Percentiles rank a stretch among this genome's conserved stretches.
Conservation (phyloP, 1,140 invertebrate species). For the Saxidomus purpurata region DNA sequence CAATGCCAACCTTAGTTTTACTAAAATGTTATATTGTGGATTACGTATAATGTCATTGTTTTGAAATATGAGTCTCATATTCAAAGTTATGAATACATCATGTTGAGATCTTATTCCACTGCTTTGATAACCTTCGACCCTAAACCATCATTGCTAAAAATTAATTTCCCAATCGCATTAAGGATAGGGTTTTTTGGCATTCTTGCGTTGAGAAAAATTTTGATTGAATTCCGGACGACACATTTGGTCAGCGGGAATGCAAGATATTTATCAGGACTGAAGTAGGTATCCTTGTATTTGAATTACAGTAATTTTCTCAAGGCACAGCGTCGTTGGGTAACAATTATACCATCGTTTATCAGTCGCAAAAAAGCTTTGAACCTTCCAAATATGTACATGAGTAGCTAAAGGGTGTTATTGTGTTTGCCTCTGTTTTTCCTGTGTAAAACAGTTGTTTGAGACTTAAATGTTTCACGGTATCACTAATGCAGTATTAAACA, state of each 20-base stretch:
- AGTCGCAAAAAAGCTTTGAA: constrained; percentile 18
- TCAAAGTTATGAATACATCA: not conserved
- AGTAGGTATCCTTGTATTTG: constrained; percentile 1
- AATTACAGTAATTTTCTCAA: not conserved
- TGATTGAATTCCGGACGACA: not conserved
- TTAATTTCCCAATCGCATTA: constrained; percentile 12
- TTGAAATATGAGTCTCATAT: constrained; percentile 1
- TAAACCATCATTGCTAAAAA: not conserved
- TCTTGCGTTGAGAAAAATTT: constrained; percentile 13
- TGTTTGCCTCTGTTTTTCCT: constrained; percentile 1
- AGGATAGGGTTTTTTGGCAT: not conserved
- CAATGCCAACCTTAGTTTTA: not conserved
- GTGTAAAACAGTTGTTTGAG: not conserved
- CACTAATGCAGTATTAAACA: too few relatives aligned
- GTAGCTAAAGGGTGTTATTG: not conserved
- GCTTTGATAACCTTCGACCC: not conserved
- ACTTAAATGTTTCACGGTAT: not conserved
- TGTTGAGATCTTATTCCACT: not conserved
- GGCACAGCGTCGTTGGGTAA: not conserved
- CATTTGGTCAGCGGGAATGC: constrained; percentile 4
- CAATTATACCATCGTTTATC: constrained; percentile 29
- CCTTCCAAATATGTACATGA: not conserved
- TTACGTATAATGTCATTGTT: constrained; percentile 20
- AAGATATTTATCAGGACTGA: constrained; percentile 6
- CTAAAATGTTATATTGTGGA: not conserved